These are phyloP conservation scores for Campaea margaritaria DNA, from an alignment of 2,888 invertebrate species.

Conservation along the genomic window DNA sequence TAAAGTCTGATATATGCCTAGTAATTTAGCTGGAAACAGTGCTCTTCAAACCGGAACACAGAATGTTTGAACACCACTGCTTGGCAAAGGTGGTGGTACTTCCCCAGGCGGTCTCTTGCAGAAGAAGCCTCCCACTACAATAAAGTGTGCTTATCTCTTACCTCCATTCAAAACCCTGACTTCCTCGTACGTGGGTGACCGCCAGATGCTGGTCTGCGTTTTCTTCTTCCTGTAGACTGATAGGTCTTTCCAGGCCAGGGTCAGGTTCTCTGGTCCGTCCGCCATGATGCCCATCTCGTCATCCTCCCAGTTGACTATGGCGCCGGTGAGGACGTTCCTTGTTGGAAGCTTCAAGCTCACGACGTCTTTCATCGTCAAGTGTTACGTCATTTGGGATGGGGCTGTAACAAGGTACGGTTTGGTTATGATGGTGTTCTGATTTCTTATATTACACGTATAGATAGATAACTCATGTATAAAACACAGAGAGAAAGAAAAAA, in stretches of 20 bases:
- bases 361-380: constrained; percentile 60
- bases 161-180: constrained; percentile 84
- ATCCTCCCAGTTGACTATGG: constrained; percentile 78
- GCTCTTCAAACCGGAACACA: too few species aligned
- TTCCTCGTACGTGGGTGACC: constrained; percentile 77
- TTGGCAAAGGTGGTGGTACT: too few species aligned
- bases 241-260: constrained; percentile 82
- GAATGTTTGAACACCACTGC: too few species aligned
- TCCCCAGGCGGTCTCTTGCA: too few species aligned
- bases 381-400: constrained; percentile 65
- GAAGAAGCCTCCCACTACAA: too few species aligned
- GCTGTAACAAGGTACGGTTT: background rate
- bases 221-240: constrained; percentile 81
- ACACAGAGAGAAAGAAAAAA: too few species aligned
- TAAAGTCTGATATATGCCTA: too few species aligned
- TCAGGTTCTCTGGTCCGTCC: constrained; percentile 72
- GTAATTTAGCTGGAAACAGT: too few species aligned
- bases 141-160: constrained; percentile 46
- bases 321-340: constrained; percentile 76
- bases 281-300: constrained; percentile 67
- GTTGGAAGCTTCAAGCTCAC: constrained; percentile 66
- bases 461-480: too few species aligned
- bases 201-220: constrained; percentile 78
- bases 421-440: too few species aligned
- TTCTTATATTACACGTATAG: too few species aligned